Evolutionary conservation across 1,140 invertebrate species (phyloP), one percentile per base, ranked within the genome.

Genomic region (Ganaspis sp.): DNA sequence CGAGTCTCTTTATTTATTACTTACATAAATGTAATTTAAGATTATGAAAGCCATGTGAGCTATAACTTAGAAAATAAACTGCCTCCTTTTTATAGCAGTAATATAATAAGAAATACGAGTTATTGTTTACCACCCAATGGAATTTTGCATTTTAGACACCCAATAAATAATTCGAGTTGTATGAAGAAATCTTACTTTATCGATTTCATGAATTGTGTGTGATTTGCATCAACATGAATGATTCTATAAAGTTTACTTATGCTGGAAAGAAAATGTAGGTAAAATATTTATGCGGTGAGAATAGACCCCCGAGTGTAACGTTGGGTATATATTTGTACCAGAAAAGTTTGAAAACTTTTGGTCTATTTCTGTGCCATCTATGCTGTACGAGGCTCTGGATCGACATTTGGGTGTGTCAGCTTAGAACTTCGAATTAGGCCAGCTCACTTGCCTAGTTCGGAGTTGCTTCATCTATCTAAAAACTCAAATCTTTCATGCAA

Each of bases 21-120:
- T 64, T 64, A 64, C 58, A 29, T 29, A 64, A 64, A 64, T 64
- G 58, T 64, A 64, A 64, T 64, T 64, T 34, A 64, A 64, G 23
- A 64, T 34, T 64, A 29, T 64, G 54, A 26, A 64, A 64, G 23
- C 54, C 21, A 19, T 21, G 17, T 64, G 9, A 29, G 21, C 53
- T 64, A 23, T 64, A 15, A 29, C 26, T 26, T 29, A 64, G 21
- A 64, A 64, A 26, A 64, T 64, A 64, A 64, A 64, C 54, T 64
- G 6, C 6, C 12, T 64, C 21, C 26, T 64, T 64, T 49, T 64
- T 26, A 26, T 26, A 26, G 23, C 11, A 12, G 54, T 15, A 64
- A 15, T 64, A 64, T 26, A 26, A 64, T 15, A 64, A 64, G 54
- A 26, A 64, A 64, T 64, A 64, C 21, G 11, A 64, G 54, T 15